Evolutionary conservation across 2,888 invertebrate genomes (phyloP), one percentile per base, ranked within the genome.

Genomic region (Stomorhina lunata): DNA sequence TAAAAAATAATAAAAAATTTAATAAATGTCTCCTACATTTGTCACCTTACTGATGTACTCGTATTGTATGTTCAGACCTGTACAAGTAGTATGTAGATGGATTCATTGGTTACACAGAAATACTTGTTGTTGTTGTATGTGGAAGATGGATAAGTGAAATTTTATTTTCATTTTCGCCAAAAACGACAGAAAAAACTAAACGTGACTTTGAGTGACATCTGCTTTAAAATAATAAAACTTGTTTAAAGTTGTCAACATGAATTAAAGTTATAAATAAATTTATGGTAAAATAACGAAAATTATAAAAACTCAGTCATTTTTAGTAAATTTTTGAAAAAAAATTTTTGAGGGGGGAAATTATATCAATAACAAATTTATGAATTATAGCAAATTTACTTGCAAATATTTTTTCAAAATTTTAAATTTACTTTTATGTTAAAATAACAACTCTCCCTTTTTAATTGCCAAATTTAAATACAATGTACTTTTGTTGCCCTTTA

Each of bases 131-230:
- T 22, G 32, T 1, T 55, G 17, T 9, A 15, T 20, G 48, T n/a
- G 22, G 20, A 32, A 29, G 25, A 53, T 73, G 32, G 27, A 65
- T 57, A 76, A 76, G 66, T 76, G 66, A 76, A 66, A 80, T 65
- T 61, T 63, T 48, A 71, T 65, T 78, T 78, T 71, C 55, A 57
- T 48, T 71, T 57, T 48, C 48, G 29, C 12, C n/a, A 55, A n/a
- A 15, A 43, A 22, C n/a, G n/a, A n/a, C n/a, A n/a, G 34, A 57
- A 15, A 59, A 50, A 45, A 65, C 25, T 6, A 79, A 79, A 80
- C 59, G 50, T 76, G 71, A 81, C 71, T 71, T 81, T 81, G 76
- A 81, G 50, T 76, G 80, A 76, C 80, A 81, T 71, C 63, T 71
- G 77, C 63, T 71, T 71, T 55, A 65, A 43, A 65, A 65, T 75